phyloP scores from a whole-genome alignment of 2,113 vertebrate species.

The human region GRCh38 chr2:201306501-201307000 shows the following conservation, averaged over 20 bases:
- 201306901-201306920: background rate
- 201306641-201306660: background rate
- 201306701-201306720: background rate
- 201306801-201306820: background rate
- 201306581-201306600: background rate
- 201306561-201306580: conserved; percentile 25
- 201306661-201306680: background rate
- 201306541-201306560: conserved; percentile 14
- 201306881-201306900: background rate
- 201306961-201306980: background rate
- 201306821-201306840: background rate
- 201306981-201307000: background rate
- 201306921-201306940: background rate
- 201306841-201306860: background rate
- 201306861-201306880: background rate
- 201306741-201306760: background rate
- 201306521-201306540: background rate
- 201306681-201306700: conserved; percentile 27
- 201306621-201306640: background rate
- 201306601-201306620: background rate
- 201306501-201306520: background rate
- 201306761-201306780: background rate
- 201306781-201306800: background rate
- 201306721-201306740: background rate
- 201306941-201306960: background rate